Conservation (phyloP, 2,888 invertebrate species). For the Eilema depressum region DNA sequence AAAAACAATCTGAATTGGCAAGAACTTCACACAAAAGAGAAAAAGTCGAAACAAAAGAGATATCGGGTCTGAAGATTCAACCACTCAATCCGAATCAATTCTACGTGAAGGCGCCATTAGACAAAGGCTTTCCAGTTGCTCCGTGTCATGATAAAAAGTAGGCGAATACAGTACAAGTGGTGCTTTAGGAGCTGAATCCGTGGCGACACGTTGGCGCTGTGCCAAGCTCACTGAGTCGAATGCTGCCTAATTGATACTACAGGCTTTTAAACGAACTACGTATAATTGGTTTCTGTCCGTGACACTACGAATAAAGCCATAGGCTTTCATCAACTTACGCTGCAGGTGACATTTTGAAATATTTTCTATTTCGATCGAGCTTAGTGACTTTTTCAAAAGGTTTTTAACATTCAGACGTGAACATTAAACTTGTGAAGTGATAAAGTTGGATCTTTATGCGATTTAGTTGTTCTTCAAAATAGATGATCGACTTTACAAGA, state of each 20-base stretch:
- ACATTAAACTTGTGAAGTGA: background rate
- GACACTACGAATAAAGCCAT: slow-evolving; percentile 31
- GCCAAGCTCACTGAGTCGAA: slow-evolving; percentile 38
- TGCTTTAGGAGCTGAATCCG: slow-evolving; percentile 29
- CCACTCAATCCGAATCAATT: slow-evolving; percentile 21
- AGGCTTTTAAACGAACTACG: slow-evolving; percentile 49
- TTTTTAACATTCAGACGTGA: background rate
- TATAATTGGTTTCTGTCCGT: slow-evolving; percentile 50
- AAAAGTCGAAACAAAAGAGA: background rate
- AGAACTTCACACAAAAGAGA: background rate
- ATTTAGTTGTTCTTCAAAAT: background rate
- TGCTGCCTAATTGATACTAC: slow-evolving; percentile 46
- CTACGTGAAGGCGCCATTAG: slow-evolving; percentile 26
- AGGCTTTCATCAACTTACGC: slow-evolving; percentile 28
- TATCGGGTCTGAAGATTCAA: slow-evolving; percentile 2
- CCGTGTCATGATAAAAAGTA: slow-evolving; percentile 37
- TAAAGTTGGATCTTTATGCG: background rate
- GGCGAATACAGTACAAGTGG: slow-evolving; percentile 35
- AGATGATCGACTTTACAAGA: background rate
- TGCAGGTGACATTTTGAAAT: slow-evolving; percentile 24
- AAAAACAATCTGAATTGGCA: background rate
- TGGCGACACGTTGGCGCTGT: slow-evolving; percentile 37
- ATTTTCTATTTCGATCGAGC: slow-evolving; percentile 10
- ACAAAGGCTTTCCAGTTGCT: slow-evolving; percentile 31
- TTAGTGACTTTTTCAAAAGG: slow-evolving; percentile 10